Evolutionary conservation across 2,888 invertebrate species (phyloP), one percentile per base, ranked within the genome.

Genomic region (Scaeva pyrastri): DNA sequence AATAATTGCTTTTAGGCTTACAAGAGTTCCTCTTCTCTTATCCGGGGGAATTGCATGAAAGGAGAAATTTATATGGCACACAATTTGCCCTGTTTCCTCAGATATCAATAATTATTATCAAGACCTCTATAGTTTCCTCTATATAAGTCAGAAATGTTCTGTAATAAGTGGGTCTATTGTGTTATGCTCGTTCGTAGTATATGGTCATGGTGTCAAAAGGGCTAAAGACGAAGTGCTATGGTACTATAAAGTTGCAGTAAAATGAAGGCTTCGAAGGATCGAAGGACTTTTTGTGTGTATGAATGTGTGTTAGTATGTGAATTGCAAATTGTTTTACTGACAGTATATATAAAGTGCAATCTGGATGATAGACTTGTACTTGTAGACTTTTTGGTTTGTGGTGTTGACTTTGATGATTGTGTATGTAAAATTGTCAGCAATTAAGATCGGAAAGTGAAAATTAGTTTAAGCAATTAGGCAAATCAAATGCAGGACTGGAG

Each of bases 1-100:
- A 73, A 68, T 83, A 78, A 78, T 70, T 78, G 60, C 78, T 62
- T 39, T 23, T 39, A n/a, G 78, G 52, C 60, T 66, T 48, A 31
- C 23, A 36, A 55, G 48, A 39, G 12, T n/a, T 55, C 14, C 12
- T 19, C 21, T 7, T 50, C 21, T 3, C 11, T 12, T 52, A 14
- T 26, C 43, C 16, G 39, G 43, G 16, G 66, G 48, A 56, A 66
- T 71, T 58, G 36, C 26, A 43, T 23, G 23, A 12, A 60, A 21
- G 12, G 41, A 41, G 50, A 14, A 6, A 14, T 8, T 2, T 31
- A 36, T 7, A 19, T 19, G 7, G 62, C 23, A 43, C 11, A 36
- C 58, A 36, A 19, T 12, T 23, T 55, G 75, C 39, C 45, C 70
- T 52, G 68, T 68, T 73, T 64, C 48, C 41, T 19, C 5, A 16